Conservation (phyloP, 2,797 vertebrate species). For the Anguilla megastoma region DNA sequence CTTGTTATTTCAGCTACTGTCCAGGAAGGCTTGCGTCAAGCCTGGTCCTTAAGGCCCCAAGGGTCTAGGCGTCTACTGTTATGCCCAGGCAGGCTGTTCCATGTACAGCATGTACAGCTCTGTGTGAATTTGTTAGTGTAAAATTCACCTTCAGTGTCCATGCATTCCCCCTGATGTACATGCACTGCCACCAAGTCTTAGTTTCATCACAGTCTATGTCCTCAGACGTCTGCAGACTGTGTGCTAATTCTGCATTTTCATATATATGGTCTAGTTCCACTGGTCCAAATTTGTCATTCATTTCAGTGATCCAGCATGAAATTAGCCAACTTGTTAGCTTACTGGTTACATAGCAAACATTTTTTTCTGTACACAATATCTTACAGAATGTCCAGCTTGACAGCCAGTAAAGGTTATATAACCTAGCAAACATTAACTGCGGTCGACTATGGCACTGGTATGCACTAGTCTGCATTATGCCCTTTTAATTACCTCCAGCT, state of each 20-base stretch:
- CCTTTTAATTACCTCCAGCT: not conserved
- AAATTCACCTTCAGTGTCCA: not conserved
- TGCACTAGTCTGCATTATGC: not conserved
- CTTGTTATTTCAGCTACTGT: not conserved
- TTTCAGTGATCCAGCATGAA: not conserved
- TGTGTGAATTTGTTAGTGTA: not conserved
- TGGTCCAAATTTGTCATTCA: not conserved
- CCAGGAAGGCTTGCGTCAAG: not conserved
- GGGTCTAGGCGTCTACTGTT: not conserved
- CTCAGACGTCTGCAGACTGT: not conserved
- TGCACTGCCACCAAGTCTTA: not conserved
- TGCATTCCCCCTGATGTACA: not conserved
- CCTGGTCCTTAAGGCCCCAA: not conserved
- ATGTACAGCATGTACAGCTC: not conserved
- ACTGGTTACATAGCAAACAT: not conserved
- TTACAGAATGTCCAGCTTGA: not conserved
- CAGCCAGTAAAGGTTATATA: not conserved
- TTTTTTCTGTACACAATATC: not conserved
- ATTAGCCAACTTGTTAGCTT: not conserved
- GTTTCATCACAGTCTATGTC: not conserved
- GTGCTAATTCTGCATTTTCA: not conserved
- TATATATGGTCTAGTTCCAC: not conserved
- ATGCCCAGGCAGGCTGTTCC: not conserved
- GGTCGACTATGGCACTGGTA: not conserved
- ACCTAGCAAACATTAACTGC: not conserved